Percentiles rank a stretch among this genome's conserved stretches.
Conservation (phyloP, 1,140 invertebrate genomes). For the Drosophila azteca region DNA sequence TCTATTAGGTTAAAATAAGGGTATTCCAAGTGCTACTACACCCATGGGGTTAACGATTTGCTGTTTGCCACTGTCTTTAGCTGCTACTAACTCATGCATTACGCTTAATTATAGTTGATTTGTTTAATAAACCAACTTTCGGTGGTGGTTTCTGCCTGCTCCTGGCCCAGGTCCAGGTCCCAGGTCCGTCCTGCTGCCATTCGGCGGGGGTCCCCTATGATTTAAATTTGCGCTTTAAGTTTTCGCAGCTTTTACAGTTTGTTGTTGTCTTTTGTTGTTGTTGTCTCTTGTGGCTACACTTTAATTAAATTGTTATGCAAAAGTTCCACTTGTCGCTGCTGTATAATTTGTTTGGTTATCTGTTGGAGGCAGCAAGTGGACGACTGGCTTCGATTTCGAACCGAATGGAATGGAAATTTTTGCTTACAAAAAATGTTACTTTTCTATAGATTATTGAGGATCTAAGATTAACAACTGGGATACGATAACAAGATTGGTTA, state of each 20-base stretch:
- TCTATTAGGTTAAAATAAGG: background rate
- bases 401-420: slow-evolving; percentile 19
- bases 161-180: too few species aligned
- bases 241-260: slow-evolving; percentile 61
- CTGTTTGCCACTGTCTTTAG: slow-evolving; percentile 14
- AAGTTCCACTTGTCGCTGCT: slow-evolving; percentile 71
- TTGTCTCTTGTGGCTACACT: slow-evolving; percentile 43
- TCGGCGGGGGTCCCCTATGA: slow-evolving; percentile 17
- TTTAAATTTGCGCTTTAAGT: slow-evolving; percentile 66
- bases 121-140: slow-evolving; percentile 66
- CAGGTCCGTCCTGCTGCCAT: background rate
- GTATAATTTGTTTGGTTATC: slow-evolving; percentile 63
- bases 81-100: slow-evolving; percentile 34
- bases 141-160: slow-evolving; percentile 10
- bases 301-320: slow-evolving; percentile 80
- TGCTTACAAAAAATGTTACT: slow-evolving; percentile 9
- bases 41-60: background rate
- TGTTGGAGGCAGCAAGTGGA: slow-evolving; percentile 67
- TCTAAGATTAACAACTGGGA: too few species aligned
- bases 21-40: slow-evolving; percentile 4
- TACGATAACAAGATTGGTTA: too few species aligned
- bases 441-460: background rate
- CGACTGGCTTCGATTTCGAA: slow-evolving; percentile 33
- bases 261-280: slow-evolving; percentile 16
- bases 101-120: slow-evolving; percentile 70